A percentile compares a stretch with the other conserved stretches of the same genome.
Evolutionary conservation across 2,888 invertebrate genomes (phyloP).

Genomic region (Helleia helle): DNA sequence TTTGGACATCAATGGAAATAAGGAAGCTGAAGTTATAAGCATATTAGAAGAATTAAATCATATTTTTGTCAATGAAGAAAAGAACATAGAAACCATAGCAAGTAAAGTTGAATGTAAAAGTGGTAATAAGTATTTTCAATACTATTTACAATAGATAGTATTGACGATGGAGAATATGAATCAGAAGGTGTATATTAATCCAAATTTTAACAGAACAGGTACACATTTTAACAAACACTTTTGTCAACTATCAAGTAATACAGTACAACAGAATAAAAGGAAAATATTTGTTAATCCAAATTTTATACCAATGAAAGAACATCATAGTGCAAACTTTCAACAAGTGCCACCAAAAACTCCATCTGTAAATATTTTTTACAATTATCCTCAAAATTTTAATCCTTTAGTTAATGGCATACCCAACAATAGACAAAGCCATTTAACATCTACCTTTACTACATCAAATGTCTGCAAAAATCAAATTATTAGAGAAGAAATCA

Average conservation of each 20-base stretch:
- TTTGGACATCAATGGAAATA: constrained; percentile 84
- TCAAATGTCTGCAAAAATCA: neutral
- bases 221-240: constrained; percentile 9
- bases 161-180: constrained; percentile 23
- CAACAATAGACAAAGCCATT: neutral
- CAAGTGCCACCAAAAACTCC: neutral
- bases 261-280: constrained; percentile 20
- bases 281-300: constrained; percentile 68
- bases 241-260: neutral
- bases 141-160: constrained; percentile 41
- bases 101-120: constrained; percentile 79
- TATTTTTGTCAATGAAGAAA: constrained; percentile 38
- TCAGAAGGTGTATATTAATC: constrained; percentile 55
- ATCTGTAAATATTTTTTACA: neutral
- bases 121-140: constrained; percentile 82
- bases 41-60: constrained; percentile 67
- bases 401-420: neutral
- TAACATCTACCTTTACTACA: neutral
- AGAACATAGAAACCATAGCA: constrained; percentile 50
- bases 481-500: neutral
- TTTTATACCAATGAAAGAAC: constrained; percentile 33
- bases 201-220: constrained; percentile 44
- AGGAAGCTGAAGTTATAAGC: constrained; percentile 57
- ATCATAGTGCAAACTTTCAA: neutral
- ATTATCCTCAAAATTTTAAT: neutral